phyloP scores from a whole-genome alignment of 2,113 vertebrate species.

The Willisornis vidua region DNA sequence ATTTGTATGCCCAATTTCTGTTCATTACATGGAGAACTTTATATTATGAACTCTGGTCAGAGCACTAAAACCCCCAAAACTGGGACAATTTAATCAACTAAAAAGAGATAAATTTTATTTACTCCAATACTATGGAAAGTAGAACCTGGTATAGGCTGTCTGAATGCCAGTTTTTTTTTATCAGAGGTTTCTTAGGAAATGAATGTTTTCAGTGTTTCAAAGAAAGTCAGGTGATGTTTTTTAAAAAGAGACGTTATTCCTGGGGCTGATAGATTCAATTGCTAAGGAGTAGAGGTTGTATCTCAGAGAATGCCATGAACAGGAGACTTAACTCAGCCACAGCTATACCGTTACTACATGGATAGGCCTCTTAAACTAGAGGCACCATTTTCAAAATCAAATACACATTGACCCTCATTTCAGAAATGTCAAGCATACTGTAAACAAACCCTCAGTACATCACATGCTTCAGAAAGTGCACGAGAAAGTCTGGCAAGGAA shows the following conservation, averaged over 20 bases:
- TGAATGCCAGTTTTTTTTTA: not conserved
- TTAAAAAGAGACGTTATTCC: not conserved
- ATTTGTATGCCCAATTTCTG: not conserved
- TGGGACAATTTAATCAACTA: not conserved
- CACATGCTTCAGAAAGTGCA: not conserved
- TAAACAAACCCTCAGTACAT: not conserved
- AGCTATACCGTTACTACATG: not conserved
- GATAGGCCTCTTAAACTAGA: not conserved
- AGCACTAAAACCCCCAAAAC: not conserved
- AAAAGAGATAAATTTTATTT: not conserved
- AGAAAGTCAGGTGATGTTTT: not conserved
- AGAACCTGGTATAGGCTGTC: not conserved
- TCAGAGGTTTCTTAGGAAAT: not conserved
- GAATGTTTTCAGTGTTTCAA: not conserved
- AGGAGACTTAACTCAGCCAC: not conserved
- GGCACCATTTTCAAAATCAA: conserved; percentile 22
- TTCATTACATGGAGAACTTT: not conserved
- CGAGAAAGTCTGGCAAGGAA: not conserved
- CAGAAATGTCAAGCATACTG: not conserved
- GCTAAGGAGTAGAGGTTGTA: not conserved
- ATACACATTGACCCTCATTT: not conserved
- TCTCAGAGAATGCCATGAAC: not conserved
- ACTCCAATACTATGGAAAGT: not conserved
- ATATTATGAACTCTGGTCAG: not conserved
- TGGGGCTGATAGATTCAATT: not conserved